Evolutionary conservation across 2,888 invertebrate species (phyloP), one percentile per base, ranked within the genome.

Genomic region (Lycaena phlaeas): DNA sequence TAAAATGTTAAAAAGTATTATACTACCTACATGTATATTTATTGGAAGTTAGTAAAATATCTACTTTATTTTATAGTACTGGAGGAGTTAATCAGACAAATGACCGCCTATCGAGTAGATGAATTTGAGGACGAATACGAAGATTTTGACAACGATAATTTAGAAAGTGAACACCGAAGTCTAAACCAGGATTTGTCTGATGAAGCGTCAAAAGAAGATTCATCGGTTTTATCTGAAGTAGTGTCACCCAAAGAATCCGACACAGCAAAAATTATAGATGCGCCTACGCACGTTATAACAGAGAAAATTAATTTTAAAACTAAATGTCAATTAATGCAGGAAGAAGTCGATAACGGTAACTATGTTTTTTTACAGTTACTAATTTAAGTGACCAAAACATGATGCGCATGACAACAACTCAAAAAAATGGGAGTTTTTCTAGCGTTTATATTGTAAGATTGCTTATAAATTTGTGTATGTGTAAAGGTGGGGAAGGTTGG

Each of bases 51-150:
- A n/a, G n/a, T n/a, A n/a, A n/a, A n/a, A n/a, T n/a, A n/a, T n/a
- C n/a, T n/a, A n/a, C 2, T 30, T 14, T 17, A 15, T 30, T 41
- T 68, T 67, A 12, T 82, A 78, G 87, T 90, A 18, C 77, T 92
- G 61, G 91, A 91, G 76, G 90, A 92, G 58, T 73, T 92, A 0
- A 90, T 92, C 53, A 76, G 88, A 61, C 90, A 91, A 68, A 87
- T 89, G 75, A 87, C 89, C 11, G 70, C 79, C 12, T 77, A 86
- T 45, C 65, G 77, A 53, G 67, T 70, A 41, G 81, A 88, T 27
- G 87, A 87, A 36, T 81, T 85, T 22, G 86, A 85, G 26, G 73
- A 75, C 1, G 85, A 86, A 17, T 69, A 74, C 14, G 81, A 85
- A 29, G 86, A 87, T 30, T 66, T 75, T 15, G 55, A 55, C n/a